These are phyloP conservation scores for Scyliorhinus canicula DNA, from an alignment of 2,797 vertebrate species.

Conservation along the genomic window DNA sequence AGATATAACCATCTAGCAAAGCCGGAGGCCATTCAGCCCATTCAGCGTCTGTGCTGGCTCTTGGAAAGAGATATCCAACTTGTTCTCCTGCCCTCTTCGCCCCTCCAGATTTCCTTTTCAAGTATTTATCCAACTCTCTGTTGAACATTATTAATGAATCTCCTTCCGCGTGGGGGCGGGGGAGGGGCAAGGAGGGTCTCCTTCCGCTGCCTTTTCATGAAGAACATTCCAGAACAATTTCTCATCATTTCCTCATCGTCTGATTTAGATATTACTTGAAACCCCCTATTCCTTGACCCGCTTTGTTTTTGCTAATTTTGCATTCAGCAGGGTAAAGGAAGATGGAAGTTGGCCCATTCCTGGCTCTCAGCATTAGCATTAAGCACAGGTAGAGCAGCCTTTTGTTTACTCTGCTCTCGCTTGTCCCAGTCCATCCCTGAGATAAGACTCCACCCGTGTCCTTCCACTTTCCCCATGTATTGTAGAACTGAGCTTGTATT, in stretches of 20 bases:
- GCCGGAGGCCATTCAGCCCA: neutral
- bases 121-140: neutral
- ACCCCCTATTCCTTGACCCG: neutral
- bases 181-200: no score
- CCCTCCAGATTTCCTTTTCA: no score
- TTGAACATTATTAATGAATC: neutral
- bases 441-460: neutral
- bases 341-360: neutral
- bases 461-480: no score
- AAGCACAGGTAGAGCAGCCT: neutral
- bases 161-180: no score
- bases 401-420: neutral
- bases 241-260: no score
- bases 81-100: no score
- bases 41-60: neutral
- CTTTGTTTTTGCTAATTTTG: neutral
- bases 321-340: neutral
- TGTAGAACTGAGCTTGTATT: no score
- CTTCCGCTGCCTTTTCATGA: neutral
- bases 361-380: neutral
- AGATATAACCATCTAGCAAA: neutral
- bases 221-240: no score
- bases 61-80: no score
- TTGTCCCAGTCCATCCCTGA: neutral
- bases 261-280: neutral